These are phyloP conservation scores for Merluccius polli DNA, from an alignment of 2,797 vertebrate species.

Conservation along the genomic window DNA sequence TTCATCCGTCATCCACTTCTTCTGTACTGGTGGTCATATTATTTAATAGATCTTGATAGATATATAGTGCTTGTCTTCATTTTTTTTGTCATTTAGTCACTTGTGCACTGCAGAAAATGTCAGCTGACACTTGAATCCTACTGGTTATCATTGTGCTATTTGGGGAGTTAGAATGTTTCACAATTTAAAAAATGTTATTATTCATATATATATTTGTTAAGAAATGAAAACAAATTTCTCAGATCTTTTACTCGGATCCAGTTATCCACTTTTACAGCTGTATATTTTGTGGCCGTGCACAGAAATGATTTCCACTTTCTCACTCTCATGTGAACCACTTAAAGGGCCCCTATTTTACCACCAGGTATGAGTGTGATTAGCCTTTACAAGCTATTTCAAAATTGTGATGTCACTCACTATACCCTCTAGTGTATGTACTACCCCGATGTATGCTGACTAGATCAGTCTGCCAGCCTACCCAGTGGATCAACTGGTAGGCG, in stretches of 20 bases:
- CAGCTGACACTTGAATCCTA: not conserved
- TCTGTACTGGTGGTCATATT: conserved; percentile 9
- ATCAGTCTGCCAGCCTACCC: no score
- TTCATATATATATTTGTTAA: no score
- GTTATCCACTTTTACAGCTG: not conserved
- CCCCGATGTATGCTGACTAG: no score
- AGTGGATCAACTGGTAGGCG: no score
- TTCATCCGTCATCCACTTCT: conserved; percentile 13
- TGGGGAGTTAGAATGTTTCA: not conserved
- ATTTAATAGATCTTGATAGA: not conserved
- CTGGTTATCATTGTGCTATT: not conserved
- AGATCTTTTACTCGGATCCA: not conserved
- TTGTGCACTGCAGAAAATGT: conserved; percentile 21
- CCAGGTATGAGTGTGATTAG: no score
- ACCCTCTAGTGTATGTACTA: no score
- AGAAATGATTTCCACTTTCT: conserved; percentile 24
- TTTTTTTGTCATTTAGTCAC: not conserved
- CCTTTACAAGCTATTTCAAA: no score
- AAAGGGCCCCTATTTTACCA: no score
- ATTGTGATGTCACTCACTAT: no score
- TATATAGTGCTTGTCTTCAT: not conserved
- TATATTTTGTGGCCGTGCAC: conserved; percentile 34
- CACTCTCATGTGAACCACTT: conserved; percentile 48
- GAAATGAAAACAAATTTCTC: not conserved
- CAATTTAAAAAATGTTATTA: no score